Conservation (phyloP, 1,140 invertebrate species). For the Pararge aegeria region DNA sequence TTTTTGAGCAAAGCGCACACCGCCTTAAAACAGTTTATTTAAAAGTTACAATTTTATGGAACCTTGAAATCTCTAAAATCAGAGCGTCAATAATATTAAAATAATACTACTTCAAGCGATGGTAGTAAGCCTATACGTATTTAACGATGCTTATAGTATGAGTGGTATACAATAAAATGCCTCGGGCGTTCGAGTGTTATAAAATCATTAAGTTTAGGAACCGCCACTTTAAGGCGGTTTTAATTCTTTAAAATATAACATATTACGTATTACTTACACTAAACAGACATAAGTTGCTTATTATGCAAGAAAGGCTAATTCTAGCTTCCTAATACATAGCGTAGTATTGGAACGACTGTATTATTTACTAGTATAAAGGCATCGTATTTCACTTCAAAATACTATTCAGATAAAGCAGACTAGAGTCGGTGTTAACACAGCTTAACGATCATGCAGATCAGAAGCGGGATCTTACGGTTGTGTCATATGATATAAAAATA, state of each 20-base stretch:
- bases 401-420: slow-evolving; percentile 25
- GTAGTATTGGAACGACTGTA: slow-evolving; percentile 15
- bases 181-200: no score
- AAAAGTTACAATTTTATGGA: no score
- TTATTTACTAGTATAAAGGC: slow-evolving; percentile 3
- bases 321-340: slow-evolving; percentile 25
- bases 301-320: slow-evolving; percentile 15
- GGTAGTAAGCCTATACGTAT: no score
- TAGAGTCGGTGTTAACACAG: slow-evolving; percentile 14
- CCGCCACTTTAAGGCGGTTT: neutral
- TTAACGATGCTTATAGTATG: no score
- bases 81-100: no score
- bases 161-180: no score
- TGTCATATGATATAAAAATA: no score
- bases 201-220: neutral
- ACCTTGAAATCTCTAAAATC: no score
- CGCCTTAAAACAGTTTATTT: no score
- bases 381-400: slow-evolving; percentile 10
- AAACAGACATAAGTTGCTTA: slow-evolving; percentile 4
- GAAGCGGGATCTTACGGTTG: neutral
- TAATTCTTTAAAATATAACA: no score
- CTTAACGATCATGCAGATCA: neutral
- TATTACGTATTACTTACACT: slow-evolving; percentile 5
- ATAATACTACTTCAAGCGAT: no score
- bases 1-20: no score